A percentile compares a stretch with the other conserved stretches of the same genome.
Conservation (phyloP, 1,140 invertebrate genomes). For the Kradibia gibbosae region DNA sequence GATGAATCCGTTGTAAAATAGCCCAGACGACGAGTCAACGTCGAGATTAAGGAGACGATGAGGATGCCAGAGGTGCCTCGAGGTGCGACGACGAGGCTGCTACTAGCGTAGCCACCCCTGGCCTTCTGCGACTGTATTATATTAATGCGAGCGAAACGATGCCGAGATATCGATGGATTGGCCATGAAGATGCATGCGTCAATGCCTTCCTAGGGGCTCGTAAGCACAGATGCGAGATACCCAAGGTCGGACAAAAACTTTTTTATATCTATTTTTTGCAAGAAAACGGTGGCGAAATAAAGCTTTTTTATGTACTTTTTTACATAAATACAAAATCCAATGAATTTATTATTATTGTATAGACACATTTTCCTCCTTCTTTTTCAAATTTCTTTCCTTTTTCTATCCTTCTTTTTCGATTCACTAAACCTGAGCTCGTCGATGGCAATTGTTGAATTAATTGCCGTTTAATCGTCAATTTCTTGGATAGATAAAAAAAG, state of each 20-base stretch:
- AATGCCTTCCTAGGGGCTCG: neutral
- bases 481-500: neutral
- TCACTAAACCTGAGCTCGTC: neutral
- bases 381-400: neutral
- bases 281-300: conserved; percentile 75
- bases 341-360: conserved; percentile 5
- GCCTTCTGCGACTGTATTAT: conserved; percentile 64
- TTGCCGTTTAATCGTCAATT: neutral
- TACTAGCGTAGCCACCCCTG: neutral
- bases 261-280: conserved; percentile 69
- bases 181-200: neutral
- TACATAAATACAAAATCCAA: conserved; percentile 65
- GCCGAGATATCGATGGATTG: conserved; percentile 19
- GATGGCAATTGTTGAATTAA: neutral
- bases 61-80: neutral
- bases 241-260: conserved; percentile 9
- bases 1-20: conserved; percentile 57
- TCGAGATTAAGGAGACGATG: conserved; percentile 51
- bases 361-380: neutral
- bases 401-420: neutral
- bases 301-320: conserved; percentile 74
- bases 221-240: neutral
- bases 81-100: conserved; percentile 15
- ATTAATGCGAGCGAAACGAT: conserved; percentile 53
- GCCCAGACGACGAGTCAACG: neutral